These are phyloP conservation scores for Hipposideros armiger DNA, from an alignment of 2,113 vertebrate genomes.

Conservation along the genomic window DNA sequence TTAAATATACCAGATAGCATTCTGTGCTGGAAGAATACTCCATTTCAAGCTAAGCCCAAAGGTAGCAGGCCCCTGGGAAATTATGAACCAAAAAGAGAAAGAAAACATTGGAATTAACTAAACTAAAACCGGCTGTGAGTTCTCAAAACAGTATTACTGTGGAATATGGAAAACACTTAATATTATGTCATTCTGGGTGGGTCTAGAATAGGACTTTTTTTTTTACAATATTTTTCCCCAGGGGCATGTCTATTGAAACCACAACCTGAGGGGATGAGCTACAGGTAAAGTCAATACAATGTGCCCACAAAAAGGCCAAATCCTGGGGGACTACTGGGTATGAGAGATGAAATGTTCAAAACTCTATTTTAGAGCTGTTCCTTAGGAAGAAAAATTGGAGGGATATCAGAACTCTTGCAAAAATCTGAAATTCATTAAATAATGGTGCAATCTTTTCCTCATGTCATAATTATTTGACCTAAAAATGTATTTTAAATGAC, in stretches of 20 bases:
- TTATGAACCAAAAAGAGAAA: conserved; percentile 69
- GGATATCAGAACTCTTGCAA: neutral
- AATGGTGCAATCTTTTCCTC: conserved; percentile 53
- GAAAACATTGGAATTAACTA: conserved; percentile 68
- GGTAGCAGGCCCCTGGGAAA: conserved; percentile 65
- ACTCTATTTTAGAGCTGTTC: neutral
- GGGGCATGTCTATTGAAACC: conserved; percentile 54
- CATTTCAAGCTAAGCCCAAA: conserved; percentile 55
- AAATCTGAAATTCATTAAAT: conserved; percentile 63
- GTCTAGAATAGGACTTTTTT: conserved; percentile 49
- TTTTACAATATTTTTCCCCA: conserved; percentile 46
- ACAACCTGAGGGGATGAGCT: conserved; percentile 29
- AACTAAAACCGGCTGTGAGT: conserved; percentile 74
- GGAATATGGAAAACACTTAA: conserved; percentile 71
- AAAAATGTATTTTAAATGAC: conserved; percentile 69
- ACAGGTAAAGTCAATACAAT: neutral
- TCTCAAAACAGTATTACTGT: conserved; percentile 68
- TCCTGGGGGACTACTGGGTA: neutral
- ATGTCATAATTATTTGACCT: conserved; percentile 65
- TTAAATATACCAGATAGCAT: neutral
- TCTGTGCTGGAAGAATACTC: neutral
- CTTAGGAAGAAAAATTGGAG: conserved; percentile 9
- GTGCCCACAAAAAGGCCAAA: neutral
- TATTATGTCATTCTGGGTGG: conserved; percentile 81
- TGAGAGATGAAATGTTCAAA: neutral